Conservation (phyloP, 2,888 invertebrate genomes). For the Thymelicus sylvestris region DNA sequence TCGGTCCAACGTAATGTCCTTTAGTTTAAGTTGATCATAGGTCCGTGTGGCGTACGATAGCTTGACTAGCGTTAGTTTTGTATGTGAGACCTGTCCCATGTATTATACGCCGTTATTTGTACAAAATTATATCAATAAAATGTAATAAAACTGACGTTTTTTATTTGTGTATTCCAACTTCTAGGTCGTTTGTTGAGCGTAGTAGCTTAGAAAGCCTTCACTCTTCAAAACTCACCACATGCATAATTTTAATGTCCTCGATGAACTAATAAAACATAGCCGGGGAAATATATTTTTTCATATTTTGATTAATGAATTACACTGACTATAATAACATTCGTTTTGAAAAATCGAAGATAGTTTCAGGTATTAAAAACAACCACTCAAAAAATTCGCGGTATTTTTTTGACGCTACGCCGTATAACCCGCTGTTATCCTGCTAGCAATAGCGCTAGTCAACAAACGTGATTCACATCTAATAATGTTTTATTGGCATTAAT, state of each 20-base stretch:
- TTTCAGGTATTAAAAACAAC: too few species aligned
- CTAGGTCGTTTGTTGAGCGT: too few species aligned
- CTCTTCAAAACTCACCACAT: too few species aligned
- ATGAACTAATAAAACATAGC: too few species aligned
- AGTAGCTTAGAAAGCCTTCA: too few species aligned
- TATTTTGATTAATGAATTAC: too few species aligned
- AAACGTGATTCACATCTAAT: background rate
- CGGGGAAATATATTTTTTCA: too few species aligned
- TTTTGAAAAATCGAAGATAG: too few species aligned
- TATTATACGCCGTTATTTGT: slow-evolving; percentile 85
- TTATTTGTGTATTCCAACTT: slow-evolving; percentile 34
- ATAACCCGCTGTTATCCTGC: background rate
- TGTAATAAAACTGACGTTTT: slow-evolving; percentile 57
- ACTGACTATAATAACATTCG: too few species aligned
- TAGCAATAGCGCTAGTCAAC: background rate
- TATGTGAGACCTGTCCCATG: slow-evolving; percentile 85
- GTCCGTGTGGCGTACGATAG: slow-evolving; percentile 75
- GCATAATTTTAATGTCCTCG: too few species aligned
- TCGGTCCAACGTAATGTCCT: slow-evolving; percentile 20
- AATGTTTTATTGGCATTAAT: background rate
- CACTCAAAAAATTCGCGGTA: too few species aligned
- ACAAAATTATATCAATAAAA: slow-evolving; percentile 85
- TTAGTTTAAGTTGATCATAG: slow-evolving; percentile 52
- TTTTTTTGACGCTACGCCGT: too few species aligned
- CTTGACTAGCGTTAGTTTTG: slow-evolving; percentile 84